Percentiles rank a stretch among this genome's conserved stretches.
Evolutionary conservation across 2,113 vertebrate species (phyloP).

Genomic region (Dolichallabes microphthalmus): DNA sequence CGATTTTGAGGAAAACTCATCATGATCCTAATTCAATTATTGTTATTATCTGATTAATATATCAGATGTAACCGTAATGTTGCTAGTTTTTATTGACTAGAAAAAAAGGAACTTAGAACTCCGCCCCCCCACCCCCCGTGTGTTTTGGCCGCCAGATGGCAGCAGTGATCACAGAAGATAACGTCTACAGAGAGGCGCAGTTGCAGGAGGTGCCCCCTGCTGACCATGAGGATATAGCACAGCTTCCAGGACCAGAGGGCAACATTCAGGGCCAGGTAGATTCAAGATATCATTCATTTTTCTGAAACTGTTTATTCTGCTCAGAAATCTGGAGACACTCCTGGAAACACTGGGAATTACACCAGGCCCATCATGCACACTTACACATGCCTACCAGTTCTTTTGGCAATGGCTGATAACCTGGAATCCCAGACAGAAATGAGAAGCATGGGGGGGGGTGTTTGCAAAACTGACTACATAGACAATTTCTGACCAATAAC

Average conservation of each 20-base stretch:
- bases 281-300: not conserved
- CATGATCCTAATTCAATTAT: not conserved
- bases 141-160: conserved; percentile 68
- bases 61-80: not conserved
- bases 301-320: not conserved
- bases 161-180: conserved; percentile 56
- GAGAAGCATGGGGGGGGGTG: no score
- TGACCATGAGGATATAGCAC: conserved; percentile 54
- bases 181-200: conserved; percentile 46
- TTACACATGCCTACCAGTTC: not conserved
- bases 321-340: not conserved
- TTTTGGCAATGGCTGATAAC: not conserved
- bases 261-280: conserved; percentile 66
- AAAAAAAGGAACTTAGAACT: not conserved
- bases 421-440: not conserved
- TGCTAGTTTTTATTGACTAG: not conserved
- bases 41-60: not conserved
- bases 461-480: not conserved
- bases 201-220: conserved; percentile 38
- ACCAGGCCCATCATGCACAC: not conserved
- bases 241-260: conserved; percentile 56
- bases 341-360: not conserved
- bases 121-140: not conserved
- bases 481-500: not conserved
- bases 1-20: not conserved